These are phyloP conservation scores for Girardinus metallicus DNA, from an alignment of 2,797 vertebrate species.

Conservation along the genomic window DNA sequence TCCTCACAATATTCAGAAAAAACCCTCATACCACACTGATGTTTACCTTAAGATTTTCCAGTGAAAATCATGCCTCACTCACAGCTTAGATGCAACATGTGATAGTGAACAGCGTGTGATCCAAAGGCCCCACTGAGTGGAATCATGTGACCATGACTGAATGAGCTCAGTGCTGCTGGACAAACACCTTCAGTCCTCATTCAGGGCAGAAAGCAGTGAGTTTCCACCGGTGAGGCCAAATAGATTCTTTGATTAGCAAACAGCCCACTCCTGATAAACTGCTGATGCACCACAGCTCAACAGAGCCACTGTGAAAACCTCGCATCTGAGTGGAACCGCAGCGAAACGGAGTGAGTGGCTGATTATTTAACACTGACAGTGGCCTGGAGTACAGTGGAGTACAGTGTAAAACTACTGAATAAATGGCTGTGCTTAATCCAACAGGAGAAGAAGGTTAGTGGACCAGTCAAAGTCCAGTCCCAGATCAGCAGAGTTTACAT, in stretches of 20 bases:
- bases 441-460: too few species aligned
- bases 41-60: too few species aligned
- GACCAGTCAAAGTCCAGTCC: too few species aligned
- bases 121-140: not conserved
- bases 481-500: not conserved
- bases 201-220: not conserved
- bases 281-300: not conserved
- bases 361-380: not conserved
- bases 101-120: not conserved
- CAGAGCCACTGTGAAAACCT: not conserved
- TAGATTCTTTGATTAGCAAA: not conserved
- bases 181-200: not conserved
- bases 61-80: not conserved
- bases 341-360: not conserved
- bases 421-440: not conserved
- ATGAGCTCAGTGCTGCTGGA: not conserved
- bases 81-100: slow-evolving; percentile 1
- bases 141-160: slow-evolving; percentile 10
- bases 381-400: not conserved
- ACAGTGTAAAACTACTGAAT: not conserved
- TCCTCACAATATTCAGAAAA: not conserved
- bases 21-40: not conserved
- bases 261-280: not conserved
- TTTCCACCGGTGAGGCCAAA: not conserved
- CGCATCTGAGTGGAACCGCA: not conserved